A percentile compares a stretch with the other conserved stretches of the same genome.
These are phyloP conservation scores for Luperina nickerlii DNA, from an alignment of 2,888 invertebrate genomes.

Conservation along the genomic window DNA sequence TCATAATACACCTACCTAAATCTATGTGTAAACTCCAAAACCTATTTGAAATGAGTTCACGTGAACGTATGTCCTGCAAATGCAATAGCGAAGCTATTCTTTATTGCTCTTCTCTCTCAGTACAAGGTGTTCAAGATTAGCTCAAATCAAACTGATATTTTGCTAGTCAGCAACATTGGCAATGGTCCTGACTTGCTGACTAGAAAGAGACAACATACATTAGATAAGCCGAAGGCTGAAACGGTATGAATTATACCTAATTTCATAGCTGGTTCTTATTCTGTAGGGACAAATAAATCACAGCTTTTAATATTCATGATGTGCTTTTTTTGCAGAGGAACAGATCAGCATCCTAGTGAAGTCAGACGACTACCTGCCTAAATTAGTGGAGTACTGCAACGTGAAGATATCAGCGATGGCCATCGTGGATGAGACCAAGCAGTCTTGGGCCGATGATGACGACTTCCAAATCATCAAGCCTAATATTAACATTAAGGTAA, in stretches of 20 bases:
- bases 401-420: conserved; percentile 95
- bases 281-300: neutral
- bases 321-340: conserved; percentile 74
- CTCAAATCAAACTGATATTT: neutral
- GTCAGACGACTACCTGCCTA: conserved; percentile 93
- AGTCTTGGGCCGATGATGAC: conserved; percentile 95
- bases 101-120: neutral
- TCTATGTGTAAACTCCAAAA: neutral
- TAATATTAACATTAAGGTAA: conserved; percentile 92
- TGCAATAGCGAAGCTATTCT: neutral
- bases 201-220: neutral
- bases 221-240: neutral
- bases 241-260: neutral
- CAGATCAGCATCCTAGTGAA: conserved; percentile 90
- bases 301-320: neutral
- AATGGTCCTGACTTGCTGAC: neutral
- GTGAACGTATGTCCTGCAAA: neutral
- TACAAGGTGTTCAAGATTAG: neutral
- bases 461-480: conserved; percentile 95
- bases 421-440: conserved; percentile 94
- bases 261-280: neutral
- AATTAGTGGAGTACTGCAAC: conserved; percentile 94
- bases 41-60: neutral
- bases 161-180: neutral
- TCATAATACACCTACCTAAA: neutral